Base-by-base conservation (phyloP, 2,797 vertebrate species). In the Smutsia temminckii region DNA sequence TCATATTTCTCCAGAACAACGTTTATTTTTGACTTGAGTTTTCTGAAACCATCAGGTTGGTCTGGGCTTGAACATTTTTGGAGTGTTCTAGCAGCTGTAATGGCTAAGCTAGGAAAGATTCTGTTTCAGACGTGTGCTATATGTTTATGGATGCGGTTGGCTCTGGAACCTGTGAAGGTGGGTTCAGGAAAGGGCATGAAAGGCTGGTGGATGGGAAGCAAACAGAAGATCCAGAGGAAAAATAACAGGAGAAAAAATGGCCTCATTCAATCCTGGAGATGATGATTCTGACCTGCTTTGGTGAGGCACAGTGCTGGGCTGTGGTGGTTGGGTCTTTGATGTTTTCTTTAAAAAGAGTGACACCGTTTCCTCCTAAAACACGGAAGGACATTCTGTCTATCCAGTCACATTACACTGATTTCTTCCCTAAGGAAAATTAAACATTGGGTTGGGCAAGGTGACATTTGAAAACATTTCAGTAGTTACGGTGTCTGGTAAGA, bases 1-100 rank as follows among this genome's bases (percentile, higher is more conserved):
- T 85, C 51, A 11, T 57, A 68, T 59, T 93, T 92, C 85, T 95
- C 63, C 68, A 74, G 51, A 71, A 91, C 8, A 42, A 72, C 87
- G 8, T 49, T 90, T 87, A 29, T 21, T 86, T 96, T 88, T 81
- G 16, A 69, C 75, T 66, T 27, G 18, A 25, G 18, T 68, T 79
- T 89, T 71, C 64, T 69, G 71, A 42, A 42, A 29, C 64, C 81
- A 25, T 74, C 14, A 21, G 37, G 42, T 37, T n/a, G 49, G 17
- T 2, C 8, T 72, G 5, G 51, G 12, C 61, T 79, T 84, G 42
- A 57, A 27, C 42, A 63, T 34, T 13, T 34, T 40, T 37, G 27
- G 32, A 40, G 20, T 51, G 2, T 32, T 61, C 25, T 18, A 7
- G 8, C 34, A 29, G 18, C 20, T 61, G 5, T 6, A 2, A 34